Evolutionary conservation across 2,113 vertebrate species (phyloP), one percentile per base, ranked within the genome.

Genomic region (Barnardius zonarius): DNA sequence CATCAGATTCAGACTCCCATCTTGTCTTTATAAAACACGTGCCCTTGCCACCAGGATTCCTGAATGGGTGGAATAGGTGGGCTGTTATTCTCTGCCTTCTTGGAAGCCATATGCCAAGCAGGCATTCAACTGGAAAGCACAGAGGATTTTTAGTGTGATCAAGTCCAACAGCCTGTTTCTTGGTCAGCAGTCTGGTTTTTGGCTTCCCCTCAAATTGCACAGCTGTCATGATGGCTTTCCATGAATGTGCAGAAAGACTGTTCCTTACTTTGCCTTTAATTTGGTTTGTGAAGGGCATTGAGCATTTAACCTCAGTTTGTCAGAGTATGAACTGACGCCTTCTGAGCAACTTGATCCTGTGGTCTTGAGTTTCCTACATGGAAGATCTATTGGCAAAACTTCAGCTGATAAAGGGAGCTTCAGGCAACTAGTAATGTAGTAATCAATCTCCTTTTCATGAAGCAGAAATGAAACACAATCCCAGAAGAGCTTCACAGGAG

Each of bases 331-430:
- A 37, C 80, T 72, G 66, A 9, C 68, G 83, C 25, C 62, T 91
- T 57, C 41, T 41, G 59, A 59, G 94, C 70, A 89, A 88, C 78
- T 24, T 17, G 78, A 94, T 93, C 90, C 75, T n/a, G 9, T 1
- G 3, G 76, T 78, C 49, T 93, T 39, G 37, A 18, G 63, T 96
- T 92, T 83, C 95, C 67, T 46, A 44, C 44, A 2, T 0, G 83
- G 86, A 76, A 55, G 88, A 81, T 81, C 80, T 81, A 20, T 48
- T 81, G 92, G 88, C 91, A 67, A 70, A 88, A 81, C 80, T 81
- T 93, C 80, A 92, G 59, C 76, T 74, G 83, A 46, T 62, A 49
- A 62, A 52, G 41, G 25, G 63, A 83, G 64, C 76, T 39, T 57
- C 49, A 25, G 55, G 48, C 70, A 52, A 13, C 17, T 7, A 14